Percentiles rank a stretch among this genome's conserved stretches.
phyloP scores from a whole-genome alignment of 2,113 vertebrate genomes.

The Malaclemys terrapin region DNA sequence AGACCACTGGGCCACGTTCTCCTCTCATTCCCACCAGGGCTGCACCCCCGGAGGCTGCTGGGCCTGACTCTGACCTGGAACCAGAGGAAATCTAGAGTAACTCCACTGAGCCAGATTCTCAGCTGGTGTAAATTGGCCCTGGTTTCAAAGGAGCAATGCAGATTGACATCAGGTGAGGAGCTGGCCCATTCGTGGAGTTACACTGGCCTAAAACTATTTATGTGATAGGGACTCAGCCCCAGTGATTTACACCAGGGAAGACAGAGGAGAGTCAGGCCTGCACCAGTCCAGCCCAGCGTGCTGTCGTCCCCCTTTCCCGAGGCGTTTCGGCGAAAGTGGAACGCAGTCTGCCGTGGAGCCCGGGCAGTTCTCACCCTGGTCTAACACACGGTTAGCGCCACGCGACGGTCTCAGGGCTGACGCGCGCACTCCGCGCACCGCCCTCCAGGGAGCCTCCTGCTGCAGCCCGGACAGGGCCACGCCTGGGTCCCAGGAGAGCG shows the following conservation, averaged over 20 bases:
- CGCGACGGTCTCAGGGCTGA: rapidly evolving
- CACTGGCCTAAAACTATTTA: neutral
- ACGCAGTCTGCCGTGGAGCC: neutral
- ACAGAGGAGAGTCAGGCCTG: neutral
- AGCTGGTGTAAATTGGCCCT: neutral
- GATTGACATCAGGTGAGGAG: neutral
- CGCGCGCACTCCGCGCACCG: rapidly evolving
- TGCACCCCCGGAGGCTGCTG: neutral
- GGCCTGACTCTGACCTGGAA: neutral
- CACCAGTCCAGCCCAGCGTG: neutral
- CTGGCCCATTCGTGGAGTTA: neutral
- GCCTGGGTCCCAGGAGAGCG: neutral
- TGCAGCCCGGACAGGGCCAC: neutral
- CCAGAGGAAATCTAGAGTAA: neutral
- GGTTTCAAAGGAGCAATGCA: neutral
- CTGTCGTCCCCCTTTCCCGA: neutral
- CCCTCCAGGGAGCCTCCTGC: rapidly evolving
- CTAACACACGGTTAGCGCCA: rapidly evolving
- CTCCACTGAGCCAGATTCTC: neutral
- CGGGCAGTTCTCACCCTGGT: rapidly evolving
- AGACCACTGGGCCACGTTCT: neutral
- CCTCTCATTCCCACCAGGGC: neutral
- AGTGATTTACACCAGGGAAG: neutral
- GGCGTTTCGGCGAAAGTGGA: neutral
- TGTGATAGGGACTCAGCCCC: neutral